These are phyloP conservation scores for Chironomus tepperi DNA, from an alignment of 1,140 invertebrate genomes.

Conservation along the genomic window DNA sequence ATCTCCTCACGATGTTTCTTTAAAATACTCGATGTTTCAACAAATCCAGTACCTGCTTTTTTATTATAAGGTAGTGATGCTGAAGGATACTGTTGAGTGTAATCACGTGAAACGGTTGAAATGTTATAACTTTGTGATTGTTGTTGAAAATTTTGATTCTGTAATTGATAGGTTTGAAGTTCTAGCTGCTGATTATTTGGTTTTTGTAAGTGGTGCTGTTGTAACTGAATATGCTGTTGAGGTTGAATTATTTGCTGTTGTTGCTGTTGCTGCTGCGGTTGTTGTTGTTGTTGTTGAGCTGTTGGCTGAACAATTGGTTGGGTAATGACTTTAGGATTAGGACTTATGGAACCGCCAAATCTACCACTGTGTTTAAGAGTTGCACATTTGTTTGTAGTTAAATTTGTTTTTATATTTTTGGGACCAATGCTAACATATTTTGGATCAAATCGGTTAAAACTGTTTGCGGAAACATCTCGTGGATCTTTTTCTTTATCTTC, in stretches of 20 bases:
- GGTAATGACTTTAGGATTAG: conserved; percentile 37
- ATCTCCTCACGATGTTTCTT: conserved; percentile 15
- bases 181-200: conserved; percentile 27
- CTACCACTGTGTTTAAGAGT: conserved; percentile 39
- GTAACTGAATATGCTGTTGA: conserved; percentile 20
- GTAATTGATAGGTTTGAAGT: conserved; percentile 25
- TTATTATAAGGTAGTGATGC: conserved; percentile 30
- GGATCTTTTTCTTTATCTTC: conserved; percentile 37
- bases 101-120: conserved; percentile 39
- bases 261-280: conserved; percentile 26
- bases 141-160: conserved; percentile 25
- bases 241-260: not conserved
- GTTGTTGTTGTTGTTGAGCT: conserved; percentile 17
- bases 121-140: conserved; percentile 2
- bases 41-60: not conserved
- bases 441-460: conserved; percentile 51
- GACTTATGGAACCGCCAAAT: conserved; percentile 42
- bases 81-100: conserved; percentile 30
- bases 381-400: conserved; percentile 36
- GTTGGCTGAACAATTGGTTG: conserved; percentile 34
- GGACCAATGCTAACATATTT: conserved; percentile 53
- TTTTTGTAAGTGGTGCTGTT: conserved; percentile 28
- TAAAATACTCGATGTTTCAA: conserved; percentile 24
- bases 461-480: conserved; percentile 39
- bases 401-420: conserved; percentile 41